These are phyloP conservation scores for Stratiomys singularior DNA, from an alignment of 2,888 invertebrate species.

Conservation along the genomic window DNA sequence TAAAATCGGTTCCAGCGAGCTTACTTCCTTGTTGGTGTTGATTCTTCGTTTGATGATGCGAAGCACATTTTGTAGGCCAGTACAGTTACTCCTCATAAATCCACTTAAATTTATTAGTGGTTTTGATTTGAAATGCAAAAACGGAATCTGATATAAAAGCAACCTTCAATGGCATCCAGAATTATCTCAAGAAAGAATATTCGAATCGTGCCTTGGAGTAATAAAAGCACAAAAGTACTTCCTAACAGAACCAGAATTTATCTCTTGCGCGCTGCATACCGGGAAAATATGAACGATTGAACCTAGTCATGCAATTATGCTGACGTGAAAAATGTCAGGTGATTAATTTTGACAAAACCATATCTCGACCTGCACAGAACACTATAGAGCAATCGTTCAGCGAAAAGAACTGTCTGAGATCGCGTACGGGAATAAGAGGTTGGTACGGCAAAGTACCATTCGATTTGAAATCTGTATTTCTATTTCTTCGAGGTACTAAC, in stretches of 20 bases:
- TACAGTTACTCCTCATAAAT: no score
- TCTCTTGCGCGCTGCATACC: neutral
- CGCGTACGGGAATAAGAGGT: neutral
- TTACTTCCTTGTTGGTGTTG: no score
- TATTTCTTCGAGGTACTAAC: conserved; percentile 1
- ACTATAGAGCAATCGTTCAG: neutral
- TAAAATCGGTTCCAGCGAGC: no score
- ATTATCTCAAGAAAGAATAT: neutral
- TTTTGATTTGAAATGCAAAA: no score
- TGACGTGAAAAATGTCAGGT: conserved; percentile 43
- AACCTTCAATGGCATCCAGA: no score
- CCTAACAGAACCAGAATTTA: neutral
- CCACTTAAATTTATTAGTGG: no score
- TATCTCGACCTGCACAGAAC: neutral
- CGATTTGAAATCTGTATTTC: conserved; percentile 20
- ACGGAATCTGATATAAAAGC: no score
- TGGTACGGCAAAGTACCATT: conserved; percentile 23
- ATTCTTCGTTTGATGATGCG: no score
- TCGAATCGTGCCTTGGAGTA: conserved; percentile 15
- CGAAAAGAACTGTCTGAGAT: conserved; percentile 5
- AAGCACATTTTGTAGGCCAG: no score
- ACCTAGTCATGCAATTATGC: conserved; percentile 43
- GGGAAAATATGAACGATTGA: conserved; percentile 28
- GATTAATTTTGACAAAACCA: conserved; percentile 36
- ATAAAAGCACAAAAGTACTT: conserved; percentile 1